Evolutionary conservation across 2,113 vertebrate genomes (phyloP).

Genomic region (Brachirus orientalis): DNA sequence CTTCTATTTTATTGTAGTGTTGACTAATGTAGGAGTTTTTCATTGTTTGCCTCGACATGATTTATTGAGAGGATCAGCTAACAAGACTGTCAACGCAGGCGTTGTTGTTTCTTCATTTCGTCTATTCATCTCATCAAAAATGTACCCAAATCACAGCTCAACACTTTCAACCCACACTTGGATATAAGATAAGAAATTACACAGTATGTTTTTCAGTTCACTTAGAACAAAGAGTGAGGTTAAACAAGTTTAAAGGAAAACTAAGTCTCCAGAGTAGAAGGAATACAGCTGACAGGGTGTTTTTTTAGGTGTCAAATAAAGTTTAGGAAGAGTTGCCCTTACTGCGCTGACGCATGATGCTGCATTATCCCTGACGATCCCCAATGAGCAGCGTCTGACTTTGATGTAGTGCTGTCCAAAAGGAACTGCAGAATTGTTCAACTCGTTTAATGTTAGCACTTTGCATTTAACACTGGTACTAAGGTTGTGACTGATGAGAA

Average conservation of each 20-base stretch:
- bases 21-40: constrained; percentile 47
- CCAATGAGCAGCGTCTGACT: background rate
- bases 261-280: background rate
- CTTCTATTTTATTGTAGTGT: constrained; percentile 32
- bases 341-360: background rate
- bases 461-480: too few species aligned
- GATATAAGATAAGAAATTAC: background rate
- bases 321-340: background rate
- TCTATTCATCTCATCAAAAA: constrained; percentile 42
- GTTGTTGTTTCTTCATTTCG: constrained; percentile 43
- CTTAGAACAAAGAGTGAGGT: background rate
- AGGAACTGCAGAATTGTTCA: too few species aligned
- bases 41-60: constrained; percentile 44
- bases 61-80: constrained; percentile 49
- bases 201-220: constrained; percentile 5
- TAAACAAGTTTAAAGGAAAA: background rate
- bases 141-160: constrained; percentile 1
- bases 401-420: background rate
- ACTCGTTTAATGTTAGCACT: too few species aligned
- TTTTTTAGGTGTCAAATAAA: background rate
- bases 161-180: constrained; percentile 19
- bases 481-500: too few species aligned
- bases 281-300: background rate
- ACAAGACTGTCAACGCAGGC: constrained; percentile 41
- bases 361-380: background rate